Base-by-base conservation (phyloP, 2,888 invertebrate genomes). In the Boloria euphrosyne region DNA sequence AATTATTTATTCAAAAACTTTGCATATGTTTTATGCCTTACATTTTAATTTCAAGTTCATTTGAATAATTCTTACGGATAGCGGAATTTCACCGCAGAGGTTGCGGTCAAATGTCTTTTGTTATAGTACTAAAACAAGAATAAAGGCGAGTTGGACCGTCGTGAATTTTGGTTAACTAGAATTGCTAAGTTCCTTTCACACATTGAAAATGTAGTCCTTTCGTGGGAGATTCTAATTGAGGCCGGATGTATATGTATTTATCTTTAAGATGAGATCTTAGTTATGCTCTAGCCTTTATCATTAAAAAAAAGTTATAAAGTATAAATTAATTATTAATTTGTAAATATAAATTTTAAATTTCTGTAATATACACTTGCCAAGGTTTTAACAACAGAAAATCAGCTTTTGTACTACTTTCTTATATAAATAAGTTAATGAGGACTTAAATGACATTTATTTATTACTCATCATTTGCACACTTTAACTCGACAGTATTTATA, bases 141-240 rank as follows among this genome's bases (percentile, higher is more conserved):
- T 51, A 52, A 64, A 51, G 51, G 64, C n/a, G 46, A 51, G 51
- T 58, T 64, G 64, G 64, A 44, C 64, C 31, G 27, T 31, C 51
- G 51, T 52, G 64, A 31, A 52, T 52, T 64, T 64, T 31, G 64
- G 64, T 51, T 52, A 58, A 52, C 64, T 64, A 64, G 57, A 64
- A 64, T 64, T 44, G 58, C 51, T 58, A 64, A 64, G 51, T 51
- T 38, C 49, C 46, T 51, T 64, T 64, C 57, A 16, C 57, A 58
- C 13, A 64, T 46, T 57, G 46, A 64, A 58, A 58, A 58, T 46
- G 51, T 52, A 58, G 50, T 58, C 31, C n/a, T 27, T 31, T 16
- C 50, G 7, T 44, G 51, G 13, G 7, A 55, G 38, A 17, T 27
- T 51, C 31, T 52, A 52, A 64, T 64, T 58, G 58, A 18, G 17